Conservation (phyloP, 2,888 invertebrate genomes). For the Folsomia candida region DNA sequence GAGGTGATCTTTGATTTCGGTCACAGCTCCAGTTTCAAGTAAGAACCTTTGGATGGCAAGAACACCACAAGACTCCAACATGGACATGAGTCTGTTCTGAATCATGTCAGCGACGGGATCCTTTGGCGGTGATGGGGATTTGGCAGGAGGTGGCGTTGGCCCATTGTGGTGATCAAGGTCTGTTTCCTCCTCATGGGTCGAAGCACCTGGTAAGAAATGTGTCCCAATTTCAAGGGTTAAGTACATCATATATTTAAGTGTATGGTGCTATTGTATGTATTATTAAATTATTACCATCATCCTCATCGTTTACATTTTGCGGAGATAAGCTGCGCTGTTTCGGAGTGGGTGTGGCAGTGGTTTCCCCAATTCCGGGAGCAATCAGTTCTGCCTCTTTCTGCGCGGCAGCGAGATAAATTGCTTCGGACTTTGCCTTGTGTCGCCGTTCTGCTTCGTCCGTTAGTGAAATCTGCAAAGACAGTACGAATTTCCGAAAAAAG, state of each 20-base stretch:
- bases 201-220: too few species aligned
- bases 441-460: slow-evolving; percentile 43
- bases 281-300: too few species aligned
- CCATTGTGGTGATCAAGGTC: too few species aligned
- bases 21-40: slow-evolving; percentile 49
- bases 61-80: slow-evolving; percentile 38
- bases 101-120: background rate
- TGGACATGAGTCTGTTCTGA: slow-evolving; percentile 24
- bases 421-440: slow-evolving; percentile 46
- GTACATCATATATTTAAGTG: too few species aligned
- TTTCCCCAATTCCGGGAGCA: too few species aligned
- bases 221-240: too few species aligned
- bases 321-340: too few species aligned
- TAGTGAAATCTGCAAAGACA: slow-evolving; percentile 40
- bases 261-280: too few species aligned
- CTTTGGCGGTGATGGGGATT: background rate
- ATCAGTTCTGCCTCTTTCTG: slow-evolving; percentile 37
- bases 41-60: slow-evolving; percentile 45
- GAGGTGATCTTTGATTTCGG: slow-evolving; percentile 47
- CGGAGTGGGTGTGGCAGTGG: too few species aligned
- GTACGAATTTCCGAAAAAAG: background rate
- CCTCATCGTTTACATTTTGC: too few species aligned
- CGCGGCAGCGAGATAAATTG: slow-evolving; percentile 32
- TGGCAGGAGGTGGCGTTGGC: background rate
- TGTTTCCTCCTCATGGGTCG: too few species aligned